A percentile compares a stretch with the other conserved stretches of the same genome.
phyloP scores from a whole-genome alignment of 2,797 vertebrate genomes.

The Salmo trutta region DNA sequence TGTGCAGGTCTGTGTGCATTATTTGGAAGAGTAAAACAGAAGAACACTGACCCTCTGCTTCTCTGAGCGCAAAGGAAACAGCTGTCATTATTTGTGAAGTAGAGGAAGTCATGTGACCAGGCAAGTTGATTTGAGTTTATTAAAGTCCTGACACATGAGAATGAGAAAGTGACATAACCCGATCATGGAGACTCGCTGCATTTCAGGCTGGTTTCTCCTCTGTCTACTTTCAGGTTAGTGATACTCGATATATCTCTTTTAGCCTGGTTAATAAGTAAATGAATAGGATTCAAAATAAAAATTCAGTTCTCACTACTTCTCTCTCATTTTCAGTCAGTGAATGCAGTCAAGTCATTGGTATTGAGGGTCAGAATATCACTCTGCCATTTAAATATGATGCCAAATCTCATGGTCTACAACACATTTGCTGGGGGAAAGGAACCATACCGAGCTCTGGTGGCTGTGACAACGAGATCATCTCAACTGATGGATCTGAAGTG shows the following conservation, averaged over 20 bases:
- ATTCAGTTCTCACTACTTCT: not conserved
- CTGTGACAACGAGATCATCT: constrained; percentile 63
- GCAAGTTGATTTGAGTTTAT: not conserved
- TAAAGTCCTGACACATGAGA: not conserved
- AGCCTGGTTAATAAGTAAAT: not conserved
- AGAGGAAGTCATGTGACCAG: constrained; percentile 27
- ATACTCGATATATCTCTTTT: not conserved
- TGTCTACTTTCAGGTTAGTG: constrained; percentile 37
- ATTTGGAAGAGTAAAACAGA: not conserved
- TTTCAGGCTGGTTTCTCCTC: constrained; percentile 24
- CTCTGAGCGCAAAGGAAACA: not conserved
- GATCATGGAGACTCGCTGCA: constrained; percentile 30
- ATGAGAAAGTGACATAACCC: not conserved
- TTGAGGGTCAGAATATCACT: constrained; percentile 60
- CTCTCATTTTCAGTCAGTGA: constrained; percentile 36
- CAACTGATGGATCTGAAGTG: constrained; percentile 60
- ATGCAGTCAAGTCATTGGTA: constrained; percentile 16
- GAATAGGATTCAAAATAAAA: not conserved
- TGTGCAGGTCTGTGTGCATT: too few relatives aligned
- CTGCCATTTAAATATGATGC: constrained; percentile 74
- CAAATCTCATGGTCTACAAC: fast-evolving
- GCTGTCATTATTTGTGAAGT: not conserved
- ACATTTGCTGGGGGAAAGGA: constrained; percentile 79
- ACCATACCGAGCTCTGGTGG: fast-evolving
- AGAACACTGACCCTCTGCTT: not conserved